A percentile compares a stretch with the other conserved stretches of the same genome.
Evolutionary conservation across 2,888 invertebrate species (phyloP).

Genomic region (Drosophila neonasuta): DNA sequence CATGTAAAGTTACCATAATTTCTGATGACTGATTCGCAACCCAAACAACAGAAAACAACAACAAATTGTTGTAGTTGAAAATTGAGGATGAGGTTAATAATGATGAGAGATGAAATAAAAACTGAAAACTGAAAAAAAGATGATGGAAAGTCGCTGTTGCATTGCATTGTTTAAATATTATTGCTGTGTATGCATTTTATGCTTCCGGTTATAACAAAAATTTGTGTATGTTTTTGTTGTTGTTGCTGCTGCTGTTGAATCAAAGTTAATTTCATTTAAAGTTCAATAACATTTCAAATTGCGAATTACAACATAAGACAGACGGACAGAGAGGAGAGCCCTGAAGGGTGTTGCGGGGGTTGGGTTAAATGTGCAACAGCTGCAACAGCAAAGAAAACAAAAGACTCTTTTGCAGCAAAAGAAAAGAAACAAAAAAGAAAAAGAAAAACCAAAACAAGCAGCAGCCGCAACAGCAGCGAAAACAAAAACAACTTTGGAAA

Average conservation of each 20-base stretch:
- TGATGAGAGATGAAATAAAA: conserved; percentile 1
- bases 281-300: conserved; percentile 80
- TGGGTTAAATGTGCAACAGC: conserved; percentile 55
- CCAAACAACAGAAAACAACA: conserved; percentile 18
- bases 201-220: conserved; percentile 64
- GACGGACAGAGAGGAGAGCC: conserved; percentile 1
- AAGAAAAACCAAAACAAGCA: conserved; percentile 43
- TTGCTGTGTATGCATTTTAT: conserved; percentile 32
- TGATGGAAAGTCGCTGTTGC: conserved; percentile 62
- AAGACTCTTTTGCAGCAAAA: conserved; percentile 20
- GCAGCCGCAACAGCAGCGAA: conserved; percentile 42
- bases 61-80: neutral
- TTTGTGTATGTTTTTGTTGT: conserved; percentile 18
- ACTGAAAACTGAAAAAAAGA: conserved; percentile 21
- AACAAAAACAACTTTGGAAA: conserved; percentile 69
- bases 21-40: conserved; percentile 24
- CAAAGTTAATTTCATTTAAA: conserved; percentile 70
- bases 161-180: conserved; percentile 62
- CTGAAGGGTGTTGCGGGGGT: neutral
- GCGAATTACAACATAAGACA: conserved; percentile 65
- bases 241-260: conserved; percentile 44
- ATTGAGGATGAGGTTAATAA: conserved; percentile 27
- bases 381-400: conserved; percentile 46
- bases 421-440: neutral
- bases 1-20: conserved; percentile 17